Percentiles rank a stretch among this genome's conserved stretches.
phyloP scores from a whole-genome alignment of 2,888 invertebrate species.

The Brachyopa scutellaris region DNA sequence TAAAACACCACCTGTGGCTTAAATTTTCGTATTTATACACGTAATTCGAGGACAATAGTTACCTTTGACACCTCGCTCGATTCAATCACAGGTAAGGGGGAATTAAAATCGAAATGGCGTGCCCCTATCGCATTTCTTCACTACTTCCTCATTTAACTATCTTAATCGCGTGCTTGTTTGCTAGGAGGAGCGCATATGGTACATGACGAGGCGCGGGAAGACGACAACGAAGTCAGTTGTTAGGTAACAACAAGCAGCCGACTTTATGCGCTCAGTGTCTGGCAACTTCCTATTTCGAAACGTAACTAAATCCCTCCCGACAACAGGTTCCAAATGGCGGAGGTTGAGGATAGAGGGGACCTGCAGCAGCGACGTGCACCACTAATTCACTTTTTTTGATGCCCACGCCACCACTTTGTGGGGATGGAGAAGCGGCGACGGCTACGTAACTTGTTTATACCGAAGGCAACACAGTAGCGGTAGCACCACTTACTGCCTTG shows the following conservation, averaged over 20 bases:
- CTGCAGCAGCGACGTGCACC: conserved; percentile 69
- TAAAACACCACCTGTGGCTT: conserved; percentile 59
- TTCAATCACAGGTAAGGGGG: conserved; percentile 53
- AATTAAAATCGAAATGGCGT: conserved; percentile 38
- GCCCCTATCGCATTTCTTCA: conserved; percentile 65
- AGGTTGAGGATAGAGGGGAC: conserved; percentile 20
- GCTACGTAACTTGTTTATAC: conserved; percentile 70
- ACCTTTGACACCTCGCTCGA: conserved; percentile 72
- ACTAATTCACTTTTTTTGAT: conserved; percentile 72
- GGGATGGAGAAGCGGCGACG: conserved; percentile 40
- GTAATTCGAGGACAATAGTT: conserved; percentile 61
- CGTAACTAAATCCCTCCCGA: conserved; percentile 72
- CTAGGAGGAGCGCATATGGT: conserved; percentile 56
- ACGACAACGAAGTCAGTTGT: conserved; percentile 52
- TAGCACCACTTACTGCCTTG: conserved; percentile 57
- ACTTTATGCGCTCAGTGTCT: conserved; percentile 71
- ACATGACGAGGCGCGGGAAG: conserved; percentile 21
- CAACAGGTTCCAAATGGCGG: conserved; percentile 63
- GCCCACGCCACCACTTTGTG: conserved; percentile 57
- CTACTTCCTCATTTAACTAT: conserved; percentile 69
- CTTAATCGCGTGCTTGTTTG: conserved; percentile 53
- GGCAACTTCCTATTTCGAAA: conserved; percentile 73
- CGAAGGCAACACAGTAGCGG: conserved; percentile 50
- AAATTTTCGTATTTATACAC: conserved; percentile 20
- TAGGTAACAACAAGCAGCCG: conserved; percentile 71